These are phyloP conservation scores for Ptychochromis oligacanthus DNA, from an alignment of 2,113 vertebrate species.

Conservation along the genomic window DNA sequence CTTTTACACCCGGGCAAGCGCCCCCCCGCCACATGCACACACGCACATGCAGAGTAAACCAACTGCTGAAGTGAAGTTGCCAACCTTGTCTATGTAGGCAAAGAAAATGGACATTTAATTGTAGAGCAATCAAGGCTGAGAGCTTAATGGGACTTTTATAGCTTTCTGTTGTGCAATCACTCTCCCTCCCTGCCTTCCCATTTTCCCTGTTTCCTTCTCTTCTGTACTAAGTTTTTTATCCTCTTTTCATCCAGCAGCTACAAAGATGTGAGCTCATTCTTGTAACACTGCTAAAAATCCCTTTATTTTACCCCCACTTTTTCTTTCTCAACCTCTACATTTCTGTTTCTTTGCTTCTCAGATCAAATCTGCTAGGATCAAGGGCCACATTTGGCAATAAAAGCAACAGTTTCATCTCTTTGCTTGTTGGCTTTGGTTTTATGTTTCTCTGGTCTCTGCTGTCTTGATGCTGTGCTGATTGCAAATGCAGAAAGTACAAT, in stretches of 20 bases:
- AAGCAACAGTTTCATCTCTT: constrained; percentile 29
- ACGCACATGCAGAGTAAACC: constrained; percentile 20
- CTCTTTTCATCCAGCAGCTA: background rate
- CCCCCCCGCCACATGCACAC: background rate
- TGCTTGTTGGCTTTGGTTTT: constrained; percentile 8
- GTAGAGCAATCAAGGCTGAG: constrained; percentile 73
- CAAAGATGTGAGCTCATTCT: background rate
- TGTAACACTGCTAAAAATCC: background rate
- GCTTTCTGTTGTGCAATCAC: constrained; percentile 49
- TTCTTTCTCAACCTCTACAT: background rate
- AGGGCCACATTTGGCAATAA: constrained; percentile 14
- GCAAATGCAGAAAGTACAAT: background rate
- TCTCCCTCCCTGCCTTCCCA: constrained; percentile 14
- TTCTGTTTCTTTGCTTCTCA: constrained; percentile 11
- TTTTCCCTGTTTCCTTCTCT: background rate
- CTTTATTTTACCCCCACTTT: background rate
- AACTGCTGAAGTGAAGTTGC: constrained; percentile 48
- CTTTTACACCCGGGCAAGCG: constrained; percentile 18
- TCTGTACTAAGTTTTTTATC: background rate
- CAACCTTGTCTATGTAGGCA: constrained; percentile 56
- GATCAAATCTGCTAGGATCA: constrained; percentile 47
- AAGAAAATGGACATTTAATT: constrained; percentile 77
- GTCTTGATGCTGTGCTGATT: constrained; percentile 23
- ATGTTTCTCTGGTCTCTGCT: background rate
- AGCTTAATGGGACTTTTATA: constrained; percentile 74